Conservation (phyloP, 2,797 vertebrate genomes). For the Mus spretus region DNA sequence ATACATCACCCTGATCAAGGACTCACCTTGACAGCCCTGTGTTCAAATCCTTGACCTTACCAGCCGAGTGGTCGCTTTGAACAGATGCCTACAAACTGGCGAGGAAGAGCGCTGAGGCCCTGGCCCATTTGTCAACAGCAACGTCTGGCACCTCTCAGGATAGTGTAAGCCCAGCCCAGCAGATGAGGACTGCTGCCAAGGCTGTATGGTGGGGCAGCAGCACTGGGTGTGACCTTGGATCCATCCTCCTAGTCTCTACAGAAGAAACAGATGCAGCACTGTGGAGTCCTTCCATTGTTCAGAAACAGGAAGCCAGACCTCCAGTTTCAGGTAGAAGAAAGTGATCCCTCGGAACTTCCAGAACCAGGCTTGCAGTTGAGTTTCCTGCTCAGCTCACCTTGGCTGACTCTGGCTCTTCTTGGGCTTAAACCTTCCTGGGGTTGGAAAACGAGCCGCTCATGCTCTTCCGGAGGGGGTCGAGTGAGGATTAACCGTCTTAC, state of each 20-base stretch:
- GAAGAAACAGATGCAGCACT: neutral
- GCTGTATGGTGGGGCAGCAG: neutral
- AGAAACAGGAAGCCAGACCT: neutral
- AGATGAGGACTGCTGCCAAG: neutral
- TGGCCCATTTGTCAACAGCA: neutral
- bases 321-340: neutral
- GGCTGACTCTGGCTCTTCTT: neutral
- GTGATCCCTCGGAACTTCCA: neutral
- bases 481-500: constrained; percentile 19
- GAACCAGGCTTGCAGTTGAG: neutral
- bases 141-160: neutral
- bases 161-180: neutral
- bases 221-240: neutral
- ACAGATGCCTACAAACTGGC: neutral
- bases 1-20: neutral
- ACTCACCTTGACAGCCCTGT: neutral
- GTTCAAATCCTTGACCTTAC: neutral
- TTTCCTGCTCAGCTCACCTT: neutral
- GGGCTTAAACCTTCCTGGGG: neutral
- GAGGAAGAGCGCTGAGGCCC: neutral
- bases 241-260: neutral
- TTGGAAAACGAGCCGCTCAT: neutral
- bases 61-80: neutral
- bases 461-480: neutral
- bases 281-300: neutral